phyloP scores from a whole-genome alignment of 1,140 invertebrate species.

The Drosophila navojoa region DNA sequence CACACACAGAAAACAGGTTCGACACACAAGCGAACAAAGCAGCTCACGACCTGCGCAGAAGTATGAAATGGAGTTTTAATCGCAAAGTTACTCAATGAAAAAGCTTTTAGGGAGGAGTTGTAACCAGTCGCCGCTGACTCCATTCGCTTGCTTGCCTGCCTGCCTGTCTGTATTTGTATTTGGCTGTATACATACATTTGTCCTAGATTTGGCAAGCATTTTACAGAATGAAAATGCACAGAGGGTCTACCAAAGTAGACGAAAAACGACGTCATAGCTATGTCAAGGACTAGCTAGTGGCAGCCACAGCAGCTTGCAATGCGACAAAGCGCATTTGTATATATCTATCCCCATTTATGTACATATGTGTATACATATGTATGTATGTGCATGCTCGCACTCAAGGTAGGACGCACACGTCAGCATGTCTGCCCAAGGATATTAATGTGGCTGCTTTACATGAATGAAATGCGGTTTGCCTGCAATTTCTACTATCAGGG shows the following conservation, averaged over 20 bases:
- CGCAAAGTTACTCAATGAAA: constrained; percentile 73
- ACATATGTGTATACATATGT: constrained; percentile 16
- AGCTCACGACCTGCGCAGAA: constrained; percentile 72
- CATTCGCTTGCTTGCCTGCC: background rate
- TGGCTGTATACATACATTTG: constrained; percentile 58
- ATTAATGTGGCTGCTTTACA: constrained; percentile 21
- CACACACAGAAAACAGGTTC: constrained; percentile 43
- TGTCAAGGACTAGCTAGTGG: constrained; percentile 67
- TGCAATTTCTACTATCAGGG: constrained; percentile 9
- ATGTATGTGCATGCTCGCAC: constrained; percentile 28
- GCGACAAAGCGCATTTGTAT: constrained; percentile 29
- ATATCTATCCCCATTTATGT: constrained; percentile 14
- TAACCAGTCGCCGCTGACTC: constrained; percentile 16
- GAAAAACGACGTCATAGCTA: constrained; percentile 52
- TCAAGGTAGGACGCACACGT: constrained; percentile 48
- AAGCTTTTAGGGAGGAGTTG: constrained; percentile 58
- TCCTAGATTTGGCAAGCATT: constrained; percentile 70
- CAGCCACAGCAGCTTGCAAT: constrained; percentile 16
- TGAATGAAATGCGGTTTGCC: constrained; percentile 36
- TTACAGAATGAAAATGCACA: constrained; percentile 72
- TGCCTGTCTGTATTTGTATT: background rate
- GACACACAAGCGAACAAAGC: constrained; percentile 35
- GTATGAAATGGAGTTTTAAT: constrained; percentile 55
- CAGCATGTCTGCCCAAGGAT: constrained; percentile 51
- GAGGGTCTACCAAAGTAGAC: constrained; percentile 46